Percentiles rank a stretch among this genome's conserved stretches.
These are phyloP conservation scores for Caenorhabditis brenneri DNA, from an alignment of 1,140 invertebrate species.

Conservation along the genomic window DNA sequence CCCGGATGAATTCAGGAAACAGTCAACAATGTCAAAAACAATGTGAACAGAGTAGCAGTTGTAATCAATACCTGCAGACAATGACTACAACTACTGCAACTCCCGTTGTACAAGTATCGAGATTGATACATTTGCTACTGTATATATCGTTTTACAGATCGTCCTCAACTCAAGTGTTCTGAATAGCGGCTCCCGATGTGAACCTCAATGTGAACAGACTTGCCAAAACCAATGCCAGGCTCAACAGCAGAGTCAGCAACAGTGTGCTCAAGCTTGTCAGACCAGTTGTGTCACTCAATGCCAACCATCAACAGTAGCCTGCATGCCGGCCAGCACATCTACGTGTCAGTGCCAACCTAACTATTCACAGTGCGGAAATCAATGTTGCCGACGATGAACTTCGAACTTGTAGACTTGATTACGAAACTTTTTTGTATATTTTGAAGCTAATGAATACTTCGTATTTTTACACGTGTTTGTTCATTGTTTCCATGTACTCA, in stretches of 20 bases:
- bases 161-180: neutral
- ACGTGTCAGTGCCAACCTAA: slow-evolving; percentile 5
- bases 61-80: neutral
- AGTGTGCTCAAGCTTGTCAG: slow-evolving; percentile 25
- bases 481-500: too few relatives aligned
- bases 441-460: neutral
- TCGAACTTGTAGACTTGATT: neutral
- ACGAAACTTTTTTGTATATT: neutral
- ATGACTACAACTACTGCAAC: neutral
- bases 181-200: neutral
- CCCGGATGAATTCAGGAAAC: neutral
- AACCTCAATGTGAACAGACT: neutral
- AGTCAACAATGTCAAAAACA: slow-evolving; percentile 4
- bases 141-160: neutral
- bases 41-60: neutral
- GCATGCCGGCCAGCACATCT: neutral
- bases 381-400: neutral
- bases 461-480: too few relatives aligned
- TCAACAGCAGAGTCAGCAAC: neutral
- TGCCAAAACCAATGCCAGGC: slow-evolving; percentile 17
- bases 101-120: neutral
- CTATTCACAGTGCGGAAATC: slow-evolving; percentile 15
- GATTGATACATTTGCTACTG: neutral
- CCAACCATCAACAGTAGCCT: neutral
- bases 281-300: slow-evolving; percentile 8